phyloP scores from a whole-genome alignment of 1,140 invertebrate genomes.

The Samia ricini region DNA sequence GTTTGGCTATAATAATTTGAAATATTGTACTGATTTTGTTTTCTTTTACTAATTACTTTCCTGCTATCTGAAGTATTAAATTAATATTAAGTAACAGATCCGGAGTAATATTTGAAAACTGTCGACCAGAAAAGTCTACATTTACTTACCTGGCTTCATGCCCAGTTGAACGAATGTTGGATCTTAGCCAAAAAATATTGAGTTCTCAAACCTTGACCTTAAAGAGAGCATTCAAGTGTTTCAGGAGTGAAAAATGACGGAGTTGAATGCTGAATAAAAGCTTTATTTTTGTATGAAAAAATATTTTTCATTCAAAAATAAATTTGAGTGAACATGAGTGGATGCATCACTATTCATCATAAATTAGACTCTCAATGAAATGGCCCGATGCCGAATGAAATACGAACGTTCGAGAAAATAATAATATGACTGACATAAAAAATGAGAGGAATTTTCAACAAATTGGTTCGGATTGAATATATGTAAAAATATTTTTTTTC shows the following conservation, averaged over 20 bases:
- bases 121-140: slow-evolving; percentile 33
- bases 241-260: slow-evolving; percentile 2
- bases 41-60: background rate
- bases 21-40: too few relatives aligned
- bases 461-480: background rate
- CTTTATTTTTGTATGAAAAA: too few relatives aligned
- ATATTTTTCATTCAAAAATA: background rate
- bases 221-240: slow-evolving; percentile 15
- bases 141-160: slow-evolving; percentile 44
- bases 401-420: background rate
- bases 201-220: slow-evolving; percentile 41
- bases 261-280: background rate
- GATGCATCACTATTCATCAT: slow-evolving; percentile 4
- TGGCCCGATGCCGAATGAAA: background rate
- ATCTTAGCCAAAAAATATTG: slow-evolving; percentile 31
- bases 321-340: background rate
- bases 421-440: background rate
- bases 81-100: background rate
- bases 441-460: background rate
- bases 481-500: too few relatives aligned
- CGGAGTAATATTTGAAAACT: slow-evolving; percentile 7
- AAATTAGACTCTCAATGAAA: background rate
- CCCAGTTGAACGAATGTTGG: slow-evolving; percentile 36
- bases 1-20: too few relatives aligned
- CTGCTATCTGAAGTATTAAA: slow-evolving; percentile 1